phyloP scores from a whole-genome alignment of 2,113 vertebrate genomes.

The Spizaetus ornatus region DNA sequence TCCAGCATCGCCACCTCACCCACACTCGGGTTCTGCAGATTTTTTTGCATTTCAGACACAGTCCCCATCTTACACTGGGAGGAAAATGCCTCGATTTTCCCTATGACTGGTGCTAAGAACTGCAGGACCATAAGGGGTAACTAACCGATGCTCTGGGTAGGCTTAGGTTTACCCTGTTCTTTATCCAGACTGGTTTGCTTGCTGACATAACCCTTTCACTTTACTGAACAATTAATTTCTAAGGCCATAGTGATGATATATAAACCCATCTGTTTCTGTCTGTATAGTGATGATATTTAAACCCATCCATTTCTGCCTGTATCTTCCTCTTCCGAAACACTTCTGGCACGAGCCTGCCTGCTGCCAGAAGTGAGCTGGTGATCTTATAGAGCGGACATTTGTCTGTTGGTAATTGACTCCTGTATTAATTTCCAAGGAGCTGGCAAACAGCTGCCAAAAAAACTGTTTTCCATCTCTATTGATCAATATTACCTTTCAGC shows the following conservation, averaged over 20 bases:
- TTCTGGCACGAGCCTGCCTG: neutral
- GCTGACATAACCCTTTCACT: neutral
- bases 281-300: neutral
- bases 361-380: neutral
- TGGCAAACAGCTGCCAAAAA: conserved; percentile 20
- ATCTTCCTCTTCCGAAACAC: neutral
- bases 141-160: fast-evolving
- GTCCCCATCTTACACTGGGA: neutral
- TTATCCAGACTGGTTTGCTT: neutral
- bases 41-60: neutral
- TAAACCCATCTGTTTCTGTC: no score
- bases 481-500: conserved; percentile 10
- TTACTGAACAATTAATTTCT: neutral
- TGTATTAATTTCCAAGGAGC: neutral
- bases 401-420: neutral
- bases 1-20: neutral
- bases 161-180: neutral
- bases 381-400: neutral
- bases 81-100: neutral
- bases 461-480: neutral
- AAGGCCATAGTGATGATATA: neutral
- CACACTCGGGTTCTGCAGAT: fast-evolving
- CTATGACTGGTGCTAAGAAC: neutral
- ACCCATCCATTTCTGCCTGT: neutral
- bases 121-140: neutral